A percentile compares a stretch with the other conserved stretches of the same genome.
These are phyloP conservation scores for Myiagra hebetior DNA, from an alignment of 2,113 vertebrate genomes.

Conservation along the genomic window DNA sequence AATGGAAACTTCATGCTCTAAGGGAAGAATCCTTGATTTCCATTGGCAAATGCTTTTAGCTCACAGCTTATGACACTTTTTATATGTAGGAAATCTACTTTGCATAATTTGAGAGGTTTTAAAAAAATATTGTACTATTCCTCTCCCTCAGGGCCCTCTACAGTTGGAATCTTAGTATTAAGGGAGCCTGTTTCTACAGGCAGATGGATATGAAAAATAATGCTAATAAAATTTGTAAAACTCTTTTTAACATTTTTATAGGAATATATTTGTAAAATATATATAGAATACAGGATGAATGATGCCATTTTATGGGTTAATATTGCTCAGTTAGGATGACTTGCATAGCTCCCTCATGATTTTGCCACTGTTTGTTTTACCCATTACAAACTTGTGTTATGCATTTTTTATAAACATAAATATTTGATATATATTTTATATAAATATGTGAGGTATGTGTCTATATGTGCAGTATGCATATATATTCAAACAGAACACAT, in stretches of 20 bases:
- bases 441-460: not conserved
- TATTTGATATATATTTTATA: not conserved
- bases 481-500: not conserved
- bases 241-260: constrained; percentile 29
- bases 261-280: constrained; percentile 32
- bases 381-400: not conserved
- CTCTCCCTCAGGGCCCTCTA: constrained; percentile 36
- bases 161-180: constrained; percentile 14
- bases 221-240: constrained; percentile 53
- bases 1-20: not conserved
- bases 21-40: not conserved
- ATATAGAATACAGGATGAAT: not conserved
- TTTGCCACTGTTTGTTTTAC: constrained; percentile 9
- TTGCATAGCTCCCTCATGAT: not conserved
- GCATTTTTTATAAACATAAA: not conserved
- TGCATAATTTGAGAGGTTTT: constrained; percentile 42
- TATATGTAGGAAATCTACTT: constrained; percentile 34
- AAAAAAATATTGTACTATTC: not conserved
- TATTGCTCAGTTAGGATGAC: constrained; percentile 6
- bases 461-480: not conserved
- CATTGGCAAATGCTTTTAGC: not conserved
- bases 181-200: constrained; percentile 1
- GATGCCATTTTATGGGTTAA: not conserved
- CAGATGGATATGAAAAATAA: constrained; percentile 54
- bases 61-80: constrained; percentile 26